Evolutionary conservation across 2,113 vertebrate genomes (phyloP).

Genomic region (Tetrax tetrax): DNA sequence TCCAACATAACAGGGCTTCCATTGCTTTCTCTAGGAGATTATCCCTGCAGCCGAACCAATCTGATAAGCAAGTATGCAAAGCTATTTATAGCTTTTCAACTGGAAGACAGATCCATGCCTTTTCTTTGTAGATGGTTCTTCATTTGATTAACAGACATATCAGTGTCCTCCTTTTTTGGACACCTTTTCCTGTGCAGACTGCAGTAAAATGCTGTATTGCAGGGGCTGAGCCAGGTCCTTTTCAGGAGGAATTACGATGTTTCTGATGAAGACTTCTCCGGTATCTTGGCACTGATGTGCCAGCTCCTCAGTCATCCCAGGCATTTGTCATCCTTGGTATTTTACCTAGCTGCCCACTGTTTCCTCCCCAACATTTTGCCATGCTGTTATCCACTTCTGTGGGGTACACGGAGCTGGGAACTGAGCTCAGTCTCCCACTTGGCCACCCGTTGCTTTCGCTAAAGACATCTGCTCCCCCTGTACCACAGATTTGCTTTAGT

Average conservation of each 20-base stretch:
- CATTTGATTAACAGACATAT: constrained; percentile 66
- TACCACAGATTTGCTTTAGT: constrained; percentile 27
- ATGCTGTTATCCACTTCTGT: not conserved
- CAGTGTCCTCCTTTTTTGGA: constrained; percentile 69
- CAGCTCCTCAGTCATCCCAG: constrained; percentile 16
- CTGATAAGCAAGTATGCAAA: constrained; percentile 69
- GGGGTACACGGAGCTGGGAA: not conserved
- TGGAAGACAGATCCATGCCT: constrained; percentile 70
- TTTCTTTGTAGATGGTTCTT: constrained; percentile 70
- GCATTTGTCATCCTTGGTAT: constrained; percentile 24
- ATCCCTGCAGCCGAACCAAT: constrained; percentile 67
- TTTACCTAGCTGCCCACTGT: constrained; percentile 32
- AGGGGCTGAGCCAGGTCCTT: constrained; percentile 59
- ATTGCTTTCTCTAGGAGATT: constrained; percentile 69
- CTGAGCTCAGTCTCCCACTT: not conserved
- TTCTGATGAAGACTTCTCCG: not conserved
- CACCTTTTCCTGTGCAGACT: constrained; percentile 53
- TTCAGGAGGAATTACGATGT: not conserved
- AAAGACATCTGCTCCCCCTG: not conserved
- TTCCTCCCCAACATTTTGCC: constrained; percentile 18
- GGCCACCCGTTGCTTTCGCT: constrained; percentile 18
- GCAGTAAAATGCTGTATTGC: constrained; percentile 55
- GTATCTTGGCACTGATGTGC: not conserved
- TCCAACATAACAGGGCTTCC: constrained; percentile 64
- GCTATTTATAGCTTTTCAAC: constrained; percentile 67